Evolutionary conservation across 2,888 invertebrate genomes (phyloP).

Genomic region (Darwinula stevensoni): DNA sequence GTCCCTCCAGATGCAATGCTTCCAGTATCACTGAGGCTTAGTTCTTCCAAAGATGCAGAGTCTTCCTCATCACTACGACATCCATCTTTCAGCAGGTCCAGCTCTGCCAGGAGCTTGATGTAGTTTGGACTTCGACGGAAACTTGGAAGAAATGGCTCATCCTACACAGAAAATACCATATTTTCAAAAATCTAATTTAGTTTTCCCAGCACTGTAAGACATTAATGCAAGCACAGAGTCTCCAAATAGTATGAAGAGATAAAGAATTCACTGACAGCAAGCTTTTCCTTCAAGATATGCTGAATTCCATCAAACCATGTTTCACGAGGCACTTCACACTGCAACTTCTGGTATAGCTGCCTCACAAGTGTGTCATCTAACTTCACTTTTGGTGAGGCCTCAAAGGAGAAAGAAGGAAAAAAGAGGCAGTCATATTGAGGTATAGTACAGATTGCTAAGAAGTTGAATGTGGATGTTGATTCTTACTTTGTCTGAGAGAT

Average conservation of each 20-base stretch:
- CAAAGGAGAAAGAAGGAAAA: too few relatives aligned
- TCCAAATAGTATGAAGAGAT: too few relatives aligned
- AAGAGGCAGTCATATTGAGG: too few relatives aligned
- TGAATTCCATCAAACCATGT: constrained; percentile 62
- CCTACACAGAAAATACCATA: constrained; percentile 10
- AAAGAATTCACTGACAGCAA: constrained; percentile 17
- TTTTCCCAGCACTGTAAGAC: too few relatives aligned
- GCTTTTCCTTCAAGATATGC: constrained; percentile 30
- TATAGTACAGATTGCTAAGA: too few relatives aligned
- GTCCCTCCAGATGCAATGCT: constrained; percentile 4
- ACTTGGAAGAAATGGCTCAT: constrained; percentile 28
- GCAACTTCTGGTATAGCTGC: constrained; percentile 17
- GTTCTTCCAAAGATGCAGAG: constrained; percentile 23
- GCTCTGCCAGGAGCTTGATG: constrained; percentile 34
- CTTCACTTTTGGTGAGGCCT: constrained; percentile 28
- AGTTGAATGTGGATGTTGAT: too few relatives aligned
- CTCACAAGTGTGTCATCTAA: constrained; percentile 29
- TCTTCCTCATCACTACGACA: constrained; percentile 21
- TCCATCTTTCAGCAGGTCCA: constrained; percentile 30
- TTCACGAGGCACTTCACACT: constrained; percentile 22
- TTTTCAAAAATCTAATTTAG: too few relatives aligned
- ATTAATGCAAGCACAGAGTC: too few relatives aligned
- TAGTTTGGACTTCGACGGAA: constrained; percentile 35
- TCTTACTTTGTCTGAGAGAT: constrained; percentile 41
- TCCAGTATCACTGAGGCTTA: constrained; percentile 16